Evolutionary conservation across 2,888 invertebrate species (phyloP).

Genomic region (Acrobasis suavella): DNA sequence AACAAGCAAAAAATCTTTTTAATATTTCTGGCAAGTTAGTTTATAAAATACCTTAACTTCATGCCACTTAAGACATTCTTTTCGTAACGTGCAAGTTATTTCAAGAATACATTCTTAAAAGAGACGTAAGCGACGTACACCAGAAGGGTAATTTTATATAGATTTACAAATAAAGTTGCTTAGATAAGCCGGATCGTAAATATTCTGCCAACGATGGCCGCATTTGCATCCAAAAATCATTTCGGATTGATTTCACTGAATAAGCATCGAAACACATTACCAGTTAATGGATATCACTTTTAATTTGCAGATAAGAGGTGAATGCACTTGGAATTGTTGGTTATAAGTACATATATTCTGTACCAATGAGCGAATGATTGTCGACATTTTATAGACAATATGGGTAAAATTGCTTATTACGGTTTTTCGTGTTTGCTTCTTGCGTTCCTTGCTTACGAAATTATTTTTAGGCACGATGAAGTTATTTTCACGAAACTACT

Average conservation of each 20-base stretch:
- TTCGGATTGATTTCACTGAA: conserved; percentile 20
- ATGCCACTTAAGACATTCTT: background rate
- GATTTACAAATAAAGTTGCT: conserved; percentile 18
- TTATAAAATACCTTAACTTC: background rate
- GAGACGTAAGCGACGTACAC: background rate
- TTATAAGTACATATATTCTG: too few species aligned
- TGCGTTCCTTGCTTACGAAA: too few species aligned
- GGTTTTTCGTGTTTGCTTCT: too few species aligned
- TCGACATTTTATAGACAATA: too few species aligned
- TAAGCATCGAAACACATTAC: conserved; percentile 8
- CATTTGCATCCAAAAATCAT: conserved; percentile 11
- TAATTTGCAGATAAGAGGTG: conserved; percentile 12
- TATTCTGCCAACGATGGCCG: background rate
- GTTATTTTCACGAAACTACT: too few species aligned
- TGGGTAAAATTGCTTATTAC: too few species aligned
- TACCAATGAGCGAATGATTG: too few species aligned
- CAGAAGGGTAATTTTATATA: background rate
- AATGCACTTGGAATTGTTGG: conserved; percentile 9
- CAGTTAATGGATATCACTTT: conserved; percentile 8
- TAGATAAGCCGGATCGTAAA: conserved; percentile 18
- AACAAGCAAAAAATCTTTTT: background rate
- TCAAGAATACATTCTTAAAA: background rate
- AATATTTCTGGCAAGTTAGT: too few species aligned
- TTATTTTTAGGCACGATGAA: too few species aligned
- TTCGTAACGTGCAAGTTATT: background rate